A percentile compares a stretch with the other conserved stretches of the same genome.
Conservation (phyloP, 1,140 invertebrate genomes). For the Calliopsis andreniformis region DNA sequence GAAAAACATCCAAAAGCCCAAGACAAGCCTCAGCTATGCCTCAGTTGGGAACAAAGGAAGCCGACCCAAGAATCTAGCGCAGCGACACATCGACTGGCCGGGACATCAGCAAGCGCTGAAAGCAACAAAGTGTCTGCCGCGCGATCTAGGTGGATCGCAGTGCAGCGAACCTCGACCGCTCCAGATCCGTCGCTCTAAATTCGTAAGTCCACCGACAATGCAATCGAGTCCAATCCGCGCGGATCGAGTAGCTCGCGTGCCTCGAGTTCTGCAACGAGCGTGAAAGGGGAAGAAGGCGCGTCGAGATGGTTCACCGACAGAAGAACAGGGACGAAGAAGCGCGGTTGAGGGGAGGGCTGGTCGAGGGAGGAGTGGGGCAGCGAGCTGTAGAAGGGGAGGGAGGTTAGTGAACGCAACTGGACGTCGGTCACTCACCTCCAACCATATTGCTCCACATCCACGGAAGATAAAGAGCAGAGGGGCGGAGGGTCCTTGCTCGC, state of each 20-base stretch:
- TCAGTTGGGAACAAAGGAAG: too few relatives aligned
- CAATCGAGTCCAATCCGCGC: conserved; percentile 67
- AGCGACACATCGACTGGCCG: not conserved
- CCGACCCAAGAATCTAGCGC: too few relatives aligned
- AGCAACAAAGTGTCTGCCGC: conserved; percentile 1
- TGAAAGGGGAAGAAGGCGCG: conserved; percentile 47
- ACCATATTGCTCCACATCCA: conserved; percentile 80
- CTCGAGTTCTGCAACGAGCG: conserved; percentile 57
- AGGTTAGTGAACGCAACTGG: conserved; percentile 80
- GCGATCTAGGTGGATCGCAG: conserved; percentile 30
- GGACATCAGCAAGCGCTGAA: not conserved
- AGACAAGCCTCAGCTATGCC: too few relatives aligned
- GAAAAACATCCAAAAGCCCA: too few relatives aligned
- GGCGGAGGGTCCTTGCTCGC: conserved; percentile 31
- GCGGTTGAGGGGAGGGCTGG: not conserved
- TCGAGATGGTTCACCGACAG: conserved; percentile 30
- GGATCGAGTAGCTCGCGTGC: conserved; percentile 61
- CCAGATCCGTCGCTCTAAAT: conserved; percentile 73
- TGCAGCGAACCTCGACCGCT: conserved; percentile 51
- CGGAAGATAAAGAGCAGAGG: conserved; percentile 70
- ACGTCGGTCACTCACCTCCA: conserved; percentile 81
- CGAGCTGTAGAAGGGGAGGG: conserved; percentile 46
- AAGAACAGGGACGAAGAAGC: conserved; percentile 7
- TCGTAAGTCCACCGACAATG: conserved; percentile 61
- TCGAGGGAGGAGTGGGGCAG: conserved; percentile 26